Conservation (phyloP, 2,888 invertebrate genomes). For the Thysanoteuthis rhombus region DNA sequence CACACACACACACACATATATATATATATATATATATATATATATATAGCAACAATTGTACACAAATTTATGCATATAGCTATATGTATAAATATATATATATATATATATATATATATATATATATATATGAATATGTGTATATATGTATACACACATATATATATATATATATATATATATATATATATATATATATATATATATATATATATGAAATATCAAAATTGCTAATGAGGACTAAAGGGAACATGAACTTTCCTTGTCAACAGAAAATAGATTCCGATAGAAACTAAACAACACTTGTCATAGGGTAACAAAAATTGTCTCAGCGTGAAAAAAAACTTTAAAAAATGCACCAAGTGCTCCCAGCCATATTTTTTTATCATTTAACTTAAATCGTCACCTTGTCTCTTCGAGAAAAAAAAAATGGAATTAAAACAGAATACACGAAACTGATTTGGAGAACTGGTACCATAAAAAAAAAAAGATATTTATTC, state of each 20-base stretch:
- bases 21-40: neutral
- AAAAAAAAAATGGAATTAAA: neutral
- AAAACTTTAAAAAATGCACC: neutral
- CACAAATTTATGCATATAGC: neutral
- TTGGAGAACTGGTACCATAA: neutral
- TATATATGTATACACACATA: neutral
- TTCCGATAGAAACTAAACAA: neutral
- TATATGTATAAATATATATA: neutral
- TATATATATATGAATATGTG: neutral
- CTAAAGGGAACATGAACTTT: neutral
- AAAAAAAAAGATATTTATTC: neutral
- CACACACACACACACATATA: neutral
- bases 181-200: neutral
- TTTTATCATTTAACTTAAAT: neutral
- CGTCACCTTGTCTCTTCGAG: neutral
- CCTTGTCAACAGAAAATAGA: neutral
- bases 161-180: neutral
- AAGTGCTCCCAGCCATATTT: neutral
- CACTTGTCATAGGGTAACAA: neutral
- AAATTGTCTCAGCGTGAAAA: neutral
- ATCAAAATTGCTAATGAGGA: neutral
- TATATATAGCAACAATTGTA: neutral
- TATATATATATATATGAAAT: neutral
- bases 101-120: neutral
- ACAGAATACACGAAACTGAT: neutral